A percentile compares a stretch with the other conserved stretches of the same genome.
Conservation (phyloP, 2,888 invertebrate genomes). For the Cinara cedri region DNA sequence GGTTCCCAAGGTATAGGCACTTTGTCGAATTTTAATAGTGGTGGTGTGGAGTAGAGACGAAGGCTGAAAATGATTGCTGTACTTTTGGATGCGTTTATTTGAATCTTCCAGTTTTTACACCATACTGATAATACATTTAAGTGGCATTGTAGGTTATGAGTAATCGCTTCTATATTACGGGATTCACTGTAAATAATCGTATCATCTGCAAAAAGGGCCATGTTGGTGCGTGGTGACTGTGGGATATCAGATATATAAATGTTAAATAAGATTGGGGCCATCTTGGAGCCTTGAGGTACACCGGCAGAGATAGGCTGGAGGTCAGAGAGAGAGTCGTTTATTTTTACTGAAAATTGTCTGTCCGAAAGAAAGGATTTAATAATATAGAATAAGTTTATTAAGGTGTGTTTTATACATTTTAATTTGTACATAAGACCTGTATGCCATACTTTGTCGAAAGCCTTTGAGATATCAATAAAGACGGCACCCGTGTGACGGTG, state of each 20-base stretch:
- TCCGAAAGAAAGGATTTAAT: neutral
- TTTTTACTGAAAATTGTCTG: neutral
- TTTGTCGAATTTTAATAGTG: neutral
- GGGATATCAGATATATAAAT: neutral
- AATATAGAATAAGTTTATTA: neutral
- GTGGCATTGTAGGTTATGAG: neutral
- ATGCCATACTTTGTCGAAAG: slow-evolving; percentile 5
- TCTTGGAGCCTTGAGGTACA: too few species aligned
- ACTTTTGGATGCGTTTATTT: neutral
- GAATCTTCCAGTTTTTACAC: neutral
- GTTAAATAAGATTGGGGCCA: too few species aligned
- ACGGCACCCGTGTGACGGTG: neutral
- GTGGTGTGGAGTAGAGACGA: neutral
- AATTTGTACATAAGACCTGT: neutral
- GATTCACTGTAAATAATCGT: neutral
- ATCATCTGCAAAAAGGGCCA: slow-evolving; percentile 2
- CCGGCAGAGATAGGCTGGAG: neutral
- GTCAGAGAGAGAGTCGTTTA: too few species aligned
- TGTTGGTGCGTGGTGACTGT: slow-evolving; percentile 1
- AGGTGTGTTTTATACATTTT: neutral
- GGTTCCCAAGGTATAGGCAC: too few species aligned
- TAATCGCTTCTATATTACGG: neutral
- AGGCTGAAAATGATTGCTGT: neutral
- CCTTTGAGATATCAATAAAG: neutral
- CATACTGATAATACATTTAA: neutral